Percentiles rank a stretch among this genome's conserved stretches.
These are phyloP conservation scores for Diaphora mendica DNA, from an alignment of 2,888 invertebrate species.

Conservation along the genomic window DNA sequence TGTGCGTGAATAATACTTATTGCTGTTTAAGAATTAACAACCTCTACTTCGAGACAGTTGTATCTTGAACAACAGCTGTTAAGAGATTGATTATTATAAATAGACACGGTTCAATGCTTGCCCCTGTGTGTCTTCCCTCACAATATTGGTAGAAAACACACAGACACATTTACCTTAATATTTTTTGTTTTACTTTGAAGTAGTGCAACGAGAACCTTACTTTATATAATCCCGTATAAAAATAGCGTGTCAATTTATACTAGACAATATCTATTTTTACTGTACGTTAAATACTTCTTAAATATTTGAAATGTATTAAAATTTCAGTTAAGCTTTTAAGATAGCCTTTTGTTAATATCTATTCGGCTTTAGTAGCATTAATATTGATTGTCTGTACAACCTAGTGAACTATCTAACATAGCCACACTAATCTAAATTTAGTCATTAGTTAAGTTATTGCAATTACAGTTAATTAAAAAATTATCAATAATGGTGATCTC, in stretches of 20 bases:
- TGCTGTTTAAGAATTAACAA: conserved; percentile 17
- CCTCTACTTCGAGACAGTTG: background rate
- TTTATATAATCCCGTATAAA: conserved; percentile 47
- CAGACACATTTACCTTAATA: conserved; percentile 12
- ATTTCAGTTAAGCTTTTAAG: conserved; percentile 31
- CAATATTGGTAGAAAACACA: conserved; percentile 21
- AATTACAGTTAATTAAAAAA: conserved; percentile 35
- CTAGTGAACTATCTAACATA: conserved; percentile 43
- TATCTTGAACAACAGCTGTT: conserved; percentile 17
- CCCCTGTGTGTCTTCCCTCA: conserved; percentile 14
- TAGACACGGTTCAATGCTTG: conserved; percentile 21
- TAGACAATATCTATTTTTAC: conserved; percentile 41
- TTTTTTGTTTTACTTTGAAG: conserved; percentile 24
- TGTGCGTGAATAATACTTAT: conserved; percentile 9
- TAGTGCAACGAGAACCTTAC: conserved; percentile 28
- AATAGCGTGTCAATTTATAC: conserved; percentile 50
- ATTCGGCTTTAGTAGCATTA: conserved; percentile 33
- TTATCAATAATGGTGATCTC: conserved; percentile 47
- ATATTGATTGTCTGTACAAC: conserved; percentile 35
- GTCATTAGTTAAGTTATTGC: conserved; percentile 36
- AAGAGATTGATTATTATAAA: conserved; percentile 40
- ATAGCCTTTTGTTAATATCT: conserved; percentile 25
- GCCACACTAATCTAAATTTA: conserved; percentile 35
- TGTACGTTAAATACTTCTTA: conserved; percentile 25
- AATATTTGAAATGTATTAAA: conserved; percentile 24